These are phyloP conservation scores for Chorisops tibialis DNA, from an alignment of 2,888 invertebrate genomes.

Conservation along the genomic window DNA sequence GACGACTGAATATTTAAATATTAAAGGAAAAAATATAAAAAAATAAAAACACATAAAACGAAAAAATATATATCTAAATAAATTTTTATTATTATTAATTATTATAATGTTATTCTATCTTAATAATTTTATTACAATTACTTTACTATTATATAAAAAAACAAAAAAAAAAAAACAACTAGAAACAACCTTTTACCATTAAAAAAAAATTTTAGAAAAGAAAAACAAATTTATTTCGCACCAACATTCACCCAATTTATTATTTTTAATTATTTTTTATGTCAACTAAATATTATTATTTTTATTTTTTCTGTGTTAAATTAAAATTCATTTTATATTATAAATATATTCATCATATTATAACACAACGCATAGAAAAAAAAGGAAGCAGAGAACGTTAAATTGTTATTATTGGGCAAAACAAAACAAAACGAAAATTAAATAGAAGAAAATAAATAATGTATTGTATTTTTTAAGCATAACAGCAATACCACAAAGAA, in stretches of 20 bases:
- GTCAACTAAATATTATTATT: not conserved
- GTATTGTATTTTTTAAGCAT: not conserved
- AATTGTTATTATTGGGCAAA: conserved; percentile 20
- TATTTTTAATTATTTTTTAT: not conserved
- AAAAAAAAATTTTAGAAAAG: not conserved
- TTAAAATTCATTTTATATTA: not conserved
- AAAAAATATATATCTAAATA: conserved; percentile 16
- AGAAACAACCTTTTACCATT: conserved; percentile 3
- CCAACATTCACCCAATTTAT: not conserved
- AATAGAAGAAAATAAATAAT: conserved; percentile 12
- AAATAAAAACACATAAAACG: conserved; percentile 16
- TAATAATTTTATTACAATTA: not conserved
- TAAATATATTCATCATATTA: not conserved
- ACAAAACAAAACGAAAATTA: conserved; percentile 10
- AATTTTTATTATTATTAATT: conserved; percentile 9
- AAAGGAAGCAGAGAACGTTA: not conserved
- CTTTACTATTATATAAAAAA: not conserved
- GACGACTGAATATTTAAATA: conserved; percentile 48
- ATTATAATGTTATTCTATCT: not conserved
- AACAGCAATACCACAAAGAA: too few species aligned
- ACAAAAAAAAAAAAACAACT: not conserved
- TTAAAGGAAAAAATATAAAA: conserved; percentile 13
- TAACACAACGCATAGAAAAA: not conserved
- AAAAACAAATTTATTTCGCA: too few species aligned
- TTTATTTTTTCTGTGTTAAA: not conserved